Evolutionary conservation across 2,797 vertebrate genomes (phyloP), one percentile per base, ranked within the genome.

Genomic region (Darevskia mixta): DNA sequence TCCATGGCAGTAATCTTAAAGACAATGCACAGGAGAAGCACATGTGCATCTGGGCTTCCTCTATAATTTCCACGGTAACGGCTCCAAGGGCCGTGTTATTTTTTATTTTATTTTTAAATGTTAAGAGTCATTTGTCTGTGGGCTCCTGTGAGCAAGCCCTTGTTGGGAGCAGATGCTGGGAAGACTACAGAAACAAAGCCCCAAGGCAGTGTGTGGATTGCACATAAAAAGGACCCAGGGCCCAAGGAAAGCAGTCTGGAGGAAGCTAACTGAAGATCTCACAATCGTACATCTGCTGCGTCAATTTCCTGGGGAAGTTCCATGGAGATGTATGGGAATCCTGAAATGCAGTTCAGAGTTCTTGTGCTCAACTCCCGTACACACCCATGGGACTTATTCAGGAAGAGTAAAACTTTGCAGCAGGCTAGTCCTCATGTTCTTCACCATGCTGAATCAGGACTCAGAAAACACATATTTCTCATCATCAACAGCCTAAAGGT

Each of bases 381-480:
- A 20, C 43, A 25, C 55, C 64, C 41, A 75, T 38, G 18, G 69
- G 78, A 7, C 25, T 85, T 38, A 35, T 35, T 75, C 41, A 67
- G 29, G 27, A 87, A 45, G 77, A 71, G 49, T 13, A 49, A 58
- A 90, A 17, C 32, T 45, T 82, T 85, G 45, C 77, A 73, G 86
- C 45, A 67, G 8, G 18, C 85, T 87, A 89, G 86, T 73, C 58
- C 41, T 88, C 77, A 81, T 85, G 38, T 35, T 45, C 38, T 78
- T 78, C 17, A 88, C 73, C 91, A 93, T 86, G 87, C 90, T 87
- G 92, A 94, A 95, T 88, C 89, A 85, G 86, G 66, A 72, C 87
- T 85, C 78, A 49, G 49, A 77, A n/a, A 81, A 76, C 76, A 25
- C 90, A 87, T 80, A 82, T 66, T 92, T 77, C 43, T 85, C 67